These are phyloP conservation scores for Palythoa grandiflora DNA, from an alignment of 92 coral and sea anemone species.

Conservation along the genomic window DNA sequence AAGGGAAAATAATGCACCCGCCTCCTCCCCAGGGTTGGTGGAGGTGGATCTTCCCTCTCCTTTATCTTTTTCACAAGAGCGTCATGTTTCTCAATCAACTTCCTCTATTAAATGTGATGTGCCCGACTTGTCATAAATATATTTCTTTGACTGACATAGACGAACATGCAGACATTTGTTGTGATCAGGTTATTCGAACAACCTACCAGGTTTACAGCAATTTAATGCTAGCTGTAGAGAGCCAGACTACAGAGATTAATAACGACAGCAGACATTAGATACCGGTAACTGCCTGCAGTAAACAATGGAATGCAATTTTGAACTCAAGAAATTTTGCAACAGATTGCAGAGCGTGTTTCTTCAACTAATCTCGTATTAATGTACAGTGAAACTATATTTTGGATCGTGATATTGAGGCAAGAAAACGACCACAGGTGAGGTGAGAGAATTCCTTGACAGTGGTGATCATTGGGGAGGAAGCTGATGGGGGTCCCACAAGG, in stretches of 20 bases:
- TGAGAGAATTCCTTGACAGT: too few relatives aligned
- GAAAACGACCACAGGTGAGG: too few relatives aligned
- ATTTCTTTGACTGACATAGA: constrained; percentile 45
- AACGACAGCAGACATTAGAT: background rate
- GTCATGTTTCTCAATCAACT: background rate
- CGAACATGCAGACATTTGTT: constrained; percentile 54
- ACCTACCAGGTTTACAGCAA: constrained; percentile 45
- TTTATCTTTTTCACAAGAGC: background rate
- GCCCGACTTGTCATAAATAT: constrained; percentile 54
- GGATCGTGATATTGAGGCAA: too few relatives aligned
- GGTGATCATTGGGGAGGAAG: too few relatives aligned
- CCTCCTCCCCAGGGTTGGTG: background rate
- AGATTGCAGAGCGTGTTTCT: too few relatives aligned
- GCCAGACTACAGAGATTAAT: background rate
- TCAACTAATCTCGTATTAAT: too few relatives aligned
- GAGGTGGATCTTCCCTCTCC: background rate
- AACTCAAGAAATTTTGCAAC: too few relatives aligned
- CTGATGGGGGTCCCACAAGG: too few relatives aligned
- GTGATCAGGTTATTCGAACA: constrained; percentile 48
- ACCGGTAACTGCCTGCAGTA: background rate
- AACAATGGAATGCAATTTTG: too few relatives aligned
- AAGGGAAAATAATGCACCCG: too few relatives aligned
- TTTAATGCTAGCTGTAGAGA: constrained; percentile 47
- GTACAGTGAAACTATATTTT: too few relatives aligned
- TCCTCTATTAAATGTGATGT: constrained; percentile 41